Conservation (phyloP, 30 jellyfish, hydroid and myxozoan species). For the Chironex yamaguchii region DNA sequence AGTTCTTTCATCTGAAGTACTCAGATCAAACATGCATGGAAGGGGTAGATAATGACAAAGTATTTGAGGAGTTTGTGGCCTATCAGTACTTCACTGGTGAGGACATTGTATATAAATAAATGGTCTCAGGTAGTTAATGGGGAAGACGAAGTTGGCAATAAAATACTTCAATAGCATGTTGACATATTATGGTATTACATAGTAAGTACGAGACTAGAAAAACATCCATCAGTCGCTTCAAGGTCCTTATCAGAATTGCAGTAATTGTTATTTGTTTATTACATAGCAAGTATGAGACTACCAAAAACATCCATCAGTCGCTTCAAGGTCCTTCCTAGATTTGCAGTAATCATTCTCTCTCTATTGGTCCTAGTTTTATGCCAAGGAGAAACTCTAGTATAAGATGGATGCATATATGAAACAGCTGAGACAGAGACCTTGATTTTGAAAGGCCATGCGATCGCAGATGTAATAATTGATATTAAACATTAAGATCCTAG, state of each 20-base stretch:
- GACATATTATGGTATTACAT: neutral
- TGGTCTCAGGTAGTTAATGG: neutral
- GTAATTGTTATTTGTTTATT: neutral
- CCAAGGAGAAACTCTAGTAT: too few relatives aligned
- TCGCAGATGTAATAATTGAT: too few relatives aligned
- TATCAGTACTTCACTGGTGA: constrained; percentile 41
- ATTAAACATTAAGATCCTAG: too few relatives aligned
- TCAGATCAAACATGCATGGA: constrained; percentile 5
- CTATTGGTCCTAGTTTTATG: too few relatives aligned
- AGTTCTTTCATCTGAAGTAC: constrained; percentile 52
- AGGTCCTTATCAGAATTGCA: neutral
- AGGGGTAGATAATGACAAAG: constrained; percentile 11
- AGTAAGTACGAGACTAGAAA: neutral
- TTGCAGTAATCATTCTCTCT: neutral
- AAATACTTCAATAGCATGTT: neutral
- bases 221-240: neutral
- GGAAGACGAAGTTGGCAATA: neutral
- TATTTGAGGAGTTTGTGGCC: constrained; percentile 65
- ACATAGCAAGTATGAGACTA: neutral
- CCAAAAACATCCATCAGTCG: neutral
- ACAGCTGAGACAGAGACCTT: too few relatives aligned
- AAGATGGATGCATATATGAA: too few relatives aligned
- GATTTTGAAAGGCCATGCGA: too few relatives aligned
- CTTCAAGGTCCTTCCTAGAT: neutral
- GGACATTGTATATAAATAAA: constrained; percentile 21